phyloP scores from a whole-genome alignment of 2,888 invertebrate species.

The Oscheius sp. region DNA sequence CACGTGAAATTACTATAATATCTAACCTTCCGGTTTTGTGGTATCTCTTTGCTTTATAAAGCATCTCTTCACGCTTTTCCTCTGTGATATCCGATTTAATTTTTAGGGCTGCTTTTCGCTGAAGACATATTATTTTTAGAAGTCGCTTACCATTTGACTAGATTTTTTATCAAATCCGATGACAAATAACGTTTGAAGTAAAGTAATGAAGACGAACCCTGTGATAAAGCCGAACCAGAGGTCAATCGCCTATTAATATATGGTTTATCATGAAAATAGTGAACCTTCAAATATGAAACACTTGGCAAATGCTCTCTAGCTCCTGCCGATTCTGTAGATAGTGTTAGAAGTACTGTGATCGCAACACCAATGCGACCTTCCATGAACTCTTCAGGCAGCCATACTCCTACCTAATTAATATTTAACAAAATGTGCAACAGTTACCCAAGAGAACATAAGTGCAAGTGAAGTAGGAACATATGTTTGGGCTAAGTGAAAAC shows the following conservation, averaged over 20 bases:
- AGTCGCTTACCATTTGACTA: conserved; percentile 58
- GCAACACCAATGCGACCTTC: conserved; percentile 70
- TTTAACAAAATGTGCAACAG: neutral
- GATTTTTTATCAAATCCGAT: conserved; percentile 70
- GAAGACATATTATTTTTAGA: neutral
- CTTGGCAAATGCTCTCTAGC: conserved; percentile 69
- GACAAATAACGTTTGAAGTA: conserved; percentile 69
- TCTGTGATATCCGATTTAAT: conserved; percentile 66
- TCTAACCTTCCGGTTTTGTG: conserved; percentile 68
- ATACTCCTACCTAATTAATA: conserved; percentile 65
- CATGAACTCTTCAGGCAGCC: conserved; percentile 70
- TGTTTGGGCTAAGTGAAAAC: conserved; percentile 69
- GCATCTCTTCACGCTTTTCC: conserved; percentile 61
- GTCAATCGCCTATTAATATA: conserved; percentile 64
- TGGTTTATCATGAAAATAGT: neutral
- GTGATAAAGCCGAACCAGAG: conserved; percentile 70
- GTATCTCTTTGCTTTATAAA: conserved; percentile 63
- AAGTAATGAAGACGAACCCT: conserved; percentile 70
- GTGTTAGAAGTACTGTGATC: conserved; percentile 68
- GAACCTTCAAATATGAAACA: conserved; percentile 68
- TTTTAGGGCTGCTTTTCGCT: conserved; percentile 65
- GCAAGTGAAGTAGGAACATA: conserved; percentile 70
- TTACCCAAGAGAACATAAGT: conserved; percentile 70
- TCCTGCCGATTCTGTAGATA: conserved; percentile 69
- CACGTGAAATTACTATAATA: too few relatives aligned